These are phyloP conservation scores for Drosophila setosimentum DNA, from an alignment of 2,888 invertebrate genomes.

Conservation along the genomic window DNA sequence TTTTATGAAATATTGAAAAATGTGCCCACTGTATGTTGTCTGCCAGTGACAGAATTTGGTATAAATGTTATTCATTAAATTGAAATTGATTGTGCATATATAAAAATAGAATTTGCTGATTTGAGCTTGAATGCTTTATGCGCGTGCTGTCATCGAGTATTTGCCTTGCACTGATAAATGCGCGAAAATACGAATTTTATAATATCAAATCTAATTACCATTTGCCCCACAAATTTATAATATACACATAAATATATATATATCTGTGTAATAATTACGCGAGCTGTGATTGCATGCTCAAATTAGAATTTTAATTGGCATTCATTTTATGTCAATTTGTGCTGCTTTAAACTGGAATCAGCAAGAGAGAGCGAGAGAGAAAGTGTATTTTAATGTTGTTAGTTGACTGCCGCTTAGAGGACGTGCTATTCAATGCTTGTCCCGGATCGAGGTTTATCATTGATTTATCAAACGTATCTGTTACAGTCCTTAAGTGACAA, in stretches of 20 bases:
- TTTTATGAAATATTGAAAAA: background rate
- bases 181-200: constrained; percentile 39
- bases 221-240: constrained; percentile 52
- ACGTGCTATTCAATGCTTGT: background rate
- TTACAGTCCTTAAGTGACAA: constrained; percentile 65
- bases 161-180: constrained; percentile 48
- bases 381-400: background rate
- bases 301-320: constrained; percentile 72
- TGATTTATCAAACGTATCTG: constrained; percentile 54
- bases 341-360: background rate
- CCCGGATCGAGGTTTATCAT: constrained; percentile 40
- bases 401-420: background rate
- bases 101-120: constrained; percentile 71
- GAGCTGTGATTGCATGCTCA: constrained; percentile 21
- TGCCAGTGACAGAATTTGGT: constrained; percentile 24
- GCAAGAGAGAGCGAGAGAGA: background rate
- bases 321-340: constrained; percentile 56
- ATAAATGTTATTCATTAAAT: constrained; percentile 67
- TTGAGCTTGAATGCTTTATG: constrained; percentile 63
- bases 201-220: constrained; percentile 73
- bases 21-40: constrained; percentile 17
- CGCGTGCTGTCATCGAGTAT: constrained; percentile 46
- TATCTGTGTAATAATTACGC: constrained; percentile 10
- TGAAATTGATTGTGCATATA: constrained; percentile 38
- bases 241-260: constrained; percentile 9